Evolutionary conservation across 2,797 vertebrate species (phyloP).

Genomic region (Adrianichthys oophorus): DNA sequence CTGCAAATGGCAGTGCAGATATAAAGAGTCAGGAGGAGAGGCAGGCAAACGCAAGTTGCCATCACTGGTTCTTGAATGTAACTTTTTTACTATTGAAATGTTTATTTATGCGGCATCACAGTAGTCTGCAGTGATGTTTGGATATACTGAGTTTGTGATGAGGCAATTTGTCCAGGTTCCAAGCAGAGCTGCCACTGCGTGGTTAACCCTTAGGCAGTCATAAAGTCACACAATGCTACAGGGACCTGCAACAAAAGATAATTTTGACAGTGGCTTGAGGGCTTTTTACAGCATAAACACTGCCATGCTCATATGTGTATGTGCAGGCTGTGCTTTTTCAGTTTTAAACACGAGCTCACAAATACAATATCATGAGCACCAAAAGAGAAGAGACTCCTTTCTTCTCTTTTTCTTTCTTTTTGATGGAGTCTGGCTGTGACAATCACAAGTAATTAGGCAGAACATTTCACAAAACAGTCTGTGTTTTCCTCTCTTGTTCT

Average conservation of each 20-base stretch:
- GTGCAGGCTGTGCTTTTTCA: conserved; percentile 12
- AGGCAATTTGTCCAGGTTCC: conserved; percentile 45
- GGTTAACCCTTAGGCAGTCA: conserved; percentile 44
- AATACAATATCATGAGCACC: conserved; percentile 35
- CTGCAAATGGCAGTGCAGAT: conserved; percentile 53
- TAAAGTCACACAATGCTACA: conserved; percentile 45
- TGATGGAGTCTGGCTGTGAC: conserved; percentile 7
- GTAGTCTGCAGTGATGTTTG: conserved; percentile 14
- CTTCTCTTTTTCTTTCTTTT: conserved; percentile 23
- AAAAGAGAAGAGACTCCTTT: conserved; percentile 31
- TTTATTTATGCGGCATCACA: conserved; percentile 28
- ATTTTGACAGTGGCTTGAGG: conserved; percentile 70
- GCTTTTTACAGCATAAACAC: conserved; percentile 46
- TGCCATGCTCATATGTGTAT: conserved; percentile 10
- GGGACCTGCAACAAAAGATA: conserved; percentile 64
- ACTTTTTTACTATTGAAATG: conserved; percentile 41
- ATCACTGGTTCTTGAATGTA: conserved; percentile 44
- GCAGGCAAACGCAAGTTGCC: conserved; percentile 27
- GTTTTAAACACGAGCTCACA: conserved; percentile 5
- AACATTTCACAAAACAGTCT: conserved; percentile 28
- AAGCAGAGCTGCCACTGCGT: conserved; percentile 38
- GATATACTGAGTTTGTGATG: conserved; percentile 13
- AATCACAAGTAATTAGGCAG: conserved; percentile 46
- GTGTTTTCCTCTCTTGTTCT: conserved; percentile 25
- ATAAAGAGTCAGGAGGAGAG: conserved; percentile 45